These are phyloP conservation scores for Corvus moneduloides DNA, from an alignment of 2,113 vertebrate species.

Conservation along the genomic window DNA sequence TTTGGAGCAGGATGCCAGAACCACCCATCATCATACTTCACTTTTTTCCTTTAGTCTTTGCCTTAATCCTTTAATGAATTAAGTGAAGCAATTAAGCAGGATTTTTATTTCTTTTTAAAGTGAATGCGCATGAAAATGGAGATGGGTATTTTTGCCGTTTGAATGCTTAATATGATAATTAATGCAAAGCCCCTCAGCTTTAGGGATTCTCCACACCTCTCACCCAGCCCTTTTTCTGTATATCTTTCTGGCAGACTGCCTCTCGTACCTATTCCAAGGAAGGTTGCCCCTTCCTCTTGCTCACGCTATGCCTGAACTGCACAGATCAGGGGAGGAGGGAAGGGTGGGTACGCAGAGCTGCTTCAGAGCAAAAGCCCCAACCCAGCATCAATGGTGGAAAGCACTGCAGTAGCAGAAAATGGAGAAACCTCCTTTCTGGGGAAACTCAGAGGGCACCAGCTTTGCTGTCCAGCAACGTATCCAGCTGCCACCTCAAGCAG, in stretches of 20 bases:
- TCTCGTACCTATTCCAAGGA: neutral
- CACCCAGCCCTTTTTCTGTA: neutral
- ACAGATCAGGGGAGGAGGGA: neutral
- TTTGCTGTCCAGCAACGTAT: neutral
- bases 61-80: conserved; percentile 79
- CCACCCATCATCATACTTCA: conserved; percentile 49
- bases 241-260: conserved; percentile 18
- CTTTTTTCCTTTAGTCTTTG: conserved; percentile 4
- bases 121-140: neutral
- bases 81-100: conserved; percentile 68
- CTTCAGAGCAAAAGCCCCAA: neutral
- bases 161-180: conserved; percentile 8
- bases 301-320: neutral
- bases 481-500: neutral
- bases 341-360: neutral
- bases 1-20: conserved; percentile 51
- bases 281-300: conserved; percentile 1
- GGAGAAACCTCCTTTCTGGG: neutral
- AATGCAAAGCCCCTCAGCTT: conserved; percentile 51
- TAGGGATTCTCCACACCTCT: conserved; percentile 17
- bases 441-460: neutral
- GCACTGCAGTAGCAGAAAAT: neutral
- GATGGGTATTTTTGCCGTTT: neutral
- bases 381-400: neutral
- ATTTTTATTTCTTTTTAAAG: conserved; percentile 44